A percentile compares a stretch with the other conserved stretches of the same genome.
These are phyloP conservation scores for Drosophila malerkotliana DNA, from an alignment of 1,140 invertebrate species.

Conservation along the genomic window DNA sequence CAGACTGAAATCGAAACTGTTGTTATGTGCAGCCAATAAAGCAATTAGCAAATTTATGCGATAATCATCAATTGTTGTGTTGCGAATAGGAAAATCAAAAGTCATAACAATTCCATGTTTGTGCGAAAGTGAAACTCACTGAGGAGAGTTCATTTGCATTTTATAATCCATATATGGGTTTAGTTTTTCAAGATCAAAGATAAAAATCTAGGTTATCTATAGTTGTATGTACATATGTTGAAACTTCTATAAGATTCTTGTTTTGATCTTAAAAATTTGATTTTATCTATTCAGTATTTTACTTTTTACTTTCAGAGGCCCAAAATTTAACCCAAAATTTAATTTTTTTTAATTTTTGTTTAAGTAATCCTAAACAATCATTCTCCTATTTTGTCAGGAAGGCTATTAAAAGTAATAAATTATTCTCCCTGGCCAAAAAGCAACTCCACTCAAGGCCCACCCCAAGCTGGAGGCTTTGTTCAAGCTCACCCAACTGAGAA, in stretches of 20 bases:
- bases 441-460: conserved; percentile 13
- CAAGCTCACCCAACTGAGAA: conserved; percentile 32
- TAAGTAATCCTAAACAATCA: not conserved
- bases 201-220: not conserved
- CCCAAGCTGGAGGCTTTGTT: conserved; percentile 10
- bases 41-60: conserved; percentile 52
- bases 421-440: conserved; percentile 22
- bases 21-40: conserved; percentile 36
- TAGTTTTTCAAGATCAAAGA: not conserved
- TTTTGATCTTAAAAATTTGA: too few relatives aligned
- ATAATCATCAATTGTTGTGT: conserved; percentile 43
- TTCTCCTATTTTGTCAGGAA: conserved; percentile 6
- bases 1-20: conserved; percentile 25
- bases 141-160: conserved; percentile 29
- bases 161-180: conserved; percentile 9
- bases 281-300: too few relatives aligned
- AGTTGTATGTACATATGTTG: too few relatives aligned
- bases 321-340: too few relatives aligned
- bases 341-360: not conserved
- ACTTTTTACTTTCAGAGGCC: not conserved
- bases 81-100: conserved; percentile 9
- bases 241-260: too few relatives aligned
- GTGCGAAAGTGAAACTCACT: conserved; percentile 54
- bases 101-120: not conserved
- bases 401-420: conserved; percentile 28